A percentile compares a stretch with the other conserved stretches of the same genome.
phyloP scores from a whole-genome alignment of 2,113 vertebrate genomes.

The Amazona guildingii region DNA sequence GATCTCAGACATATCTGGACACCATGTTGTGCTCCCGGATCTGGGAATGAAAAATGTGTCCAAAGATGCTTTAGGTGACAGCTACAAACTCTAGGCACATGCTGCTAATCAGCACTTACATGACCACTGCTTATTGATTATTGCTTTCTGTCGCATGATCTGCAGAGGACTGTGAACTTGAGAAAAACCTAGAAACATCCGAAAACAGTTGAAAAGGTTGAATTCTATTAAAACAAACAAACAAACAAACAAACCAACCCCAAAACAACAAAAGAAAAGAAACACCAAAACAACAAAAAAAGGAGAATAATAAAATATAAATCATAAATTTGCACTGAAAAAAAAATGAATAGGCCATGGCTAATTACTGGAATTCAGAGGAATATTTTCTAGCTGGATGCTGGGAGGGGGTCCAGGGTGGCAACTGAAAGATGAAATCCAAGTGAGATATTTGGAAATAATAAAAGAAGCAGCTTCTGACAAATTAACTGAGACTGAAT shows the following conservation, averaged over 20 bases:
- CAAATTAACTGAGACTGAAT: neutral
- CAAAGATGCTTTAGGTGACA: neutral
- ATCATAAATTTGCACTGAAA: neutral
- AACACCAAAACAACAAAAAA: neutral
- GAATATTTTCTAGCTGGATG: neutral
- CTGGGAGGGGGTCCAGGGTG: neutral
- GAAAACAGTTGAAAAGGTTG: neutral
- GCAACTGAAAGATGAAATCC: neutral
- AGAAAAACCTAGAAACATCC: neutral
- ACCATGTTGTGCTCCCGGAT: neutral
- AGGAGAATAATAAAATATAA: neutral
- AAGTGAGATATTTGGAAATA: neutral
- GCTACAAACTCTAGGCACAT: neutral
- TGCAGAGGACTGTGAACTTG: neutral
- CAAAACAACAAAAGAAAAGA: neutral
- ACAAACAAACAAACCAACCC: neutral
- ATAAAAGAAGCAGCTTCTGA: neutral
- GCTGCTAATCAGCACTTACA: accelerated
- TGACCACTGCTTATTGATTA: neutral
- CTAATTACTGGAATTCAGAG: neutral
- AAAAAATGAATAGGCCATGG: neutral
- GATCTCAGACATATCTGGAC: neutral
- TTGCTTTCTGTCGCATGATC: neutral
- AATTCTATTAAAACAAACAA: neutral
- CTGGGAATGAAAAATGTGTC: neutral